These are phyloP conservation scores for Ethmia dodecea DNA, from an alignment of 2,888 invertebrate genomes.

Conservation along the genomic window DNA sequence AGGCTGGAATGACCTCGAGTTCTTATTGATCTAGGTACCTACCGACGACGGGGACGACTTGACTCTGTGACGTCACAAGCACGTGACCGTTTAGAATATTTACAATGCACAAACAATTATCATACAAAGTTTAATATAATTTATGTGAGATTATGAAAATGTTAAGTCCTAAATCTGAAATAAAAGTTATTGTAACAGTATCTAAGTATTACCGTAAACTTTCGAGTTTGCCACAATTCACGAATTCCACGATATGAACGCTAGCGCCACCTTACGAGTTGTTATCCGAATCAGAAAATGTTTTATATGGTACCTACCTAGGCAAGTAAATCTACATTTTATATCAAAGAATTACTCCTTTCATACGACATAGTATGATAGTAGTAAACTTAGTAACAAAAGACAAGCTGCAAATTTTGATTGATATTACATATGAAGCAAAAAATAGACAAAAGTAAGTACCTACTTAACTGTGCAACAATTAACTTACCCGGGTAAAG, in stretches of 20 bases:
- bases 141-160: not conserved
- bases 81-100: constrained; percentile 29
- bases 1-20: constrained; percentile 62
- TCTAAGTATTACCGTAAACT: no score
- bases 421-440: no score
- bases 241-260: no score
- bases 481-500: constrained; percentile 86
- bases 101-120: not conserved
- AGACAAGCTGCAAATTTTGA: no score
- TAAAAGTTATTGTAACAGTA: not conserved
- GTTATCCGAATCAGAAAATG: no score
- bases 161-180: not conserved
- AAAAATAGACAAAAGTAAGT: constrained; percentile 33
- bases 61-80: constrained; percentile 50
- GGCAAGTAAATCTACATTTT: no score
- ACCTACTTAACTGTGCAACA: constrained; percentile 4
- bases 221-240: no score
- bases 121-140: not conserved
- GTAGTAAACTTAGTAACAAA: no score
- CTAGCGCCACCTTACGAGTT: no score
- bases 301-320: no score
- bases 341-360: no score
- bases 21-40: constrained; percentile 71
- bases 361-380: no score
- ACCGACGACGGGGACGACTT: constrained; percentile 51